Conservation (phyloP, 1,140 invertebrate genomes). For the Adoxophyes honmai region DNA sequence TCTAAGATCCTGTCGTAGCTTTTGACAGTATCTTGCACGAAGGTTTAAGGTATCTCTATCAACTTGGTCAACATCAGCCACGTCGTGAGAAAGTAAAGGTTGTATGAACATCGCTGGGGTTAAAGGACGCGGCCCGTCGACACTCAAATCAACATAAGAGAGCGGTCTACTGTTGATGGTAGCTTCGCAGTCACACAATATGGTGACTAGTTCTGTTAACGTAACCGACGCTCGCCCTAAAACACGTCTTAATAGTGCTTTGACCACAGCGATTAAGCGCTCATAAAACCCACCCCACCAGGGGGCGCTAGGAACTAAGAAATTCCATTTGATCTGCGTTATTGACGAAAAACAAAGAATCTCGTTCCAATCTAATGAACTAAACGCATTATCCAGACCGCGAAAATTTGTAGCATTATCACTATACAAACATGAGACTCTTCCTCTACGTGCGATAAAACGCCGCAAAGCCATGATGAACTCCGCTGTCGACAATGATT, state of each 20-base stretch:
- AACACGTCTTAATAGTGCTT: neutral
- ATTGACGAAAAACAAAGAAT: neutral
- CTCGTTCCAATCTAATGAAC: neutral
- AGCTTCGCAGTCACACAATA: neutral
- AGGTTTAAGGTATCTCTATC: no score
- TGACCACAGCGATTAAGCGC: conserved; percentile 33
- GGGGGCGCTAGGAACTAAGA: conserved; percentile 55
- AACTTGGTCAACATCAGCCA: no score
- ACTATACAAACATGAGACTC: conserved; percentile 46
- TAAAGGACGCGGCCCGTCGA: no score
- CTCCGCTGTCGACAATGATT: conserved; percentile 28
- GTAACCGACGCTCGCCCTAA: neutral
- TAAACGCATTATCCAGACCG: neutral
- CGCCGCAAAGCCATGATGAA: conserved; percentile 39
- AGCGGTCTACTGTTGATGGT: neutral
- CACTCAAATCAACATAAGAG: neutral
- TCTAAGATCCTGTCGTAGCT: no score
- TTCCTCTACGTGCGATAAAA: conserved; percentile 43
- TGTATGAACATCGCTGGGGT: no score
- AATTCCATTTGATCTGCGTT: conserved; percentile 46
- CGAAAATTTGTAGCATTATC: conserved; percentile 59
- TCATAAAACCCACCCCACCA: conserved; percentile 61
- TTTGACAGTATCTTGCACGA: no score
- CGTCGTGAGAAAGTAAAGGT: no score
- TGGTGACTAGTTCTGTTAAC: neutral